phyloP scores from a whole-genome alignment of 1,140 invertebrate genomes.

The Holcopasites calliopsidis region DNA sequence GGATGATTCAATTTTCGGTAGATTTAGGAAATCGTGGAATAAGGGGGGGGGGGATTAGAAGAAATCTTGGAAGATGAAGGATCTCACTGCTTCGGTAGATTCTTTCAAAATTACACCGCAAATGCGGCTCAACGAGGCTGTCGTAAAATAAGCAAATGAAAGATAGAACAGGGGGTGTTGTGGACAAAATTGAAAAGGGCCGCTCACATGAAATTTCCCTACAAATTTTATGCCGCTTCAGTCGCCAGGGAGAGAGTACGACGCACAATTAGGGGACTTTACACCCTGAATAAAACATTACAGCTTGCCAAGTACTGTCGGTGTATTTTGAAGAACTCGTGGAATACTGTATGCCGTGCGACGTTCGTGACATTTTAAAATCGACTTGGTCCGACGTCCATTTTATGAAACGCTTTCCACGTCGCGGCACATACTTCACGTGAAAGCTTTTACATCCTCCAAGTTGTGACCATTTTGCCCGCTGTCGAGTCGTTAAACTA shows the following conservation, averaged over 20 bases:
- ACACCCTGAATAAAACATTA: constrained; percentile 12
- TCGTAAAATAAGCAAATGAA: background rate
- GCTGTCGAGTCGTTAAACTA: constrained; percentile 5
- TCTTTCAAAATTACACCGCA: no score
- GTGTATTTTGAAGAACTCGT: background rate
- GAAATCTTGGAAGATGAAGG: no score
- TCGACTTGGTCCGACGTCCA: background rate
- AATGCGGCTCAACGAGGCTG: no score
- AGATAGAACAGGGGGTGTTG: background rate
- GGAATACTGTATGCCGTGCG: background rate
- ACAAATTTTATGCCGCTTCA: background rate
- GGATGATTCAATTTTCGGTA: background rate
- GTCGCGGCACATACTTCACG: background rate
- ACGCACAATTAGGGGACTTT: constrained; percentile 7
- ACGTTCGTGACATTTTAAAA: constrained; percentile 1
- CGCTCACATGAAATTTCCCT: background rate
- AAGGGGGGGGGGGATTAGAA: no score
- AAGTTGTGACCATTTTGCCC: constrained; percentile 13
- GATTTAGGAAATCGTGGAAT: background rate
- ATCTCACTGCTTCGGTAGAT: no score
- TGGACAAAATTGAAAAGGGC: constrained; percentile 5
- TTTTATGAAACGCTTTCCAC: constrained; percentile 3
- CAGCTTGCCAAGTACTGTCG: no score
- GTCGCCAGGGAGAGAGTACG: background rate
- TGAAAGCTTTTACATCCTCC: constrained; percentile 18